phyloP scores from a whole-genome alignment of 2,113 vertebrate genomes.

The Leuciscus idus region DNA sequence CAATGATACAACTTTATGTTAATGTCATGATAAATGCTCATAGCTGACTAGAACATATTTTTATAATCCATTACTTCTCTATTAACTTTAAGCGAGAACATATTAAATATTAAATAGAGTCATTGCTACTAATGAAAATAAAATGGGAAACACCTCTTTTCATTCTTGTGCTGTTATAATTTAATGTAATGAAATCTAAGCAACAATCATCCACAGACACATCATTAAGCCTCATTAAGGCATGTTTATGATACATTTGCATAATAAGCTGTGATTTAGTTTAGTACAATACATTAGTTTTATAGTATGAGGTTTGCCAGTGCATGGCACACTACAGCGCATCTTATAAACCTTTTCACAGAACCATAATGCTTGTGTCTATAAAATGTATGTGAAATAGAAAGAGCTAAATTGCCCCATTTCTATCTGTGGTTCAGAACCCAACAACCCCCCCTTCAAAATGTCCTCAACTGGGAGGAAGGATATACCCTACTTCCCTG shows the following conservation, averaged over 20 bases:
- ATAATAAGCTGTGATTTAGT: not conserved
- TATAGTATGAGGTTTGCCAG: not conserved
- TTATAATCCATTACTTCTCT: conserved; percentile 2
- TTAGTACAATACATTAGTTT: not conserved
- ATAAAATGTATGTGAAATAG: not conserved
- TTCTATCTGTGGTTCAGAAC: not conserved
- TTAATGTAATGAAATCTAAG: conserved; percentile 21
- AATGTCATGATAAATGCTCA: not conserved
- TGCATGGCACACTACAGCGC: too few relatives aligned
- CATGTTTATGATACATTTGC: not conserved
- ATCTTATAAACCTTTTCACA: not conserved
- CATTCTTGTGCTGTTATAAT: too few relatives aligned
- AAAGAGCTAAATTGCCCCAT: not conserved
- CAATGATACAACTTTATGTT: not conserved
- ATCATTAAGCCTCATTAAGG: conserved; percentile 24
- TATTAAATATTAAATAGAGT: conserved; percentile 2
- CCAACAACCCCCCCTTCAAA: conserved; percentile 54
- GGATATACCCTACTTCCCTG: conserved; percentile 75
- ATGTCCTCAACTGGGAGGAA: conserved; percentile 71
- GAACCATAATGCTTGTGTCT: not conserved
- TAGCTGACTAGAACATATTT: not conserved
- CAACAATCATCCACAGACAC: conserved; percentile 36
- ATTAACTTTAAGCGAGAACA: not conserved
- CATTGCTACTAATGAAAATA: too few relatives aligned
- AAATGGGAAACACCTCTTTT: too few relatives aligned